Evolutionary conservation across 1,140 invertebrate genomes (phyloP), one percentile per base, ranked within the genome.

Genomic region (Radopholus similis): DNA sequence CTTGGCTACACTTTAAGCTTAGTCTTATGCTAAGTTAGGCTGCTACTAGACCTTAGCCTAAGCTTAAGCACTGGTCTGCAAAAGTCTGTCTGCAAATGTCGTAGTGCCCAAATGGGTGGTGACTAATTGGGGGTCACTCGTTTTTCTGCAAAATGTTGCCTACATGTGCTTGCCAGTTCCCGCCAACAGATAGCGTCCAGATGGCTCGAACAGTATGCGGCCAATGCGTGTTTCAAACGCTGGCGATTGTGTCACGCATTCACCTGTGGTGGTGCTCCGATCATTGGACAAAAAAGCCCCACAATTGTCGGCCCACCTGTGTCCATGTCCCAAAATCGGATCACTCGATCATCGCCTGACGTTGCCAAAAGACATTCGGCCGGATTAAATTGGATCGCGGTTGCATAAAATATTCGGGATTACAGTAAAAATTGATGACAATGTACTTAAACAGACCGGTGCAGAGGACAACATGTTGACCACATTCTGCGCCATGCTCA

Each of bases 311-410:
- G 4, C 30, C 15, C 35, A 53, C 51, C 64, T 9, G 71, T 74
- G 51, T 72, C 71, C 23, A 72, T 38, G 62, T 72, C 71, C 60
- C 60, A 74, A 42, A 75, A 72, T 4, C 71, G 66, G 37, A 72
- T 62, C 8, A 68, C 18, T 21, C 63, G 60, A 62, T 72, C 71
- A 30, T 74, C 64, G 56, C 47, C 53, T 18, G 60, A 38, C 37
- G 60, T 72, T 9, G 71, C 71, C 28, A 72, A 53, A 28, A 72
- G 40, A 23, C 57, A 72, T 47, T 72, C 71, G 1, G 57, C 54
- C 23, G 71, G 71, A 47, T 75, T 72, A 35, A 72, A 72, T 15
- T 53, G 47, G 11, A 72, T 21, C 11, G 60, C 42, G 1, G 42
- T 40, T 11, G 62, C 26, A 59, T 72, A 26, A 73, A 71, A 66